These are phyloP conservation scores for Dicrostonyx torquatus DNA, from an alignment of 2,797 vertebrate species.

Conservation along the genomic window DNA sequence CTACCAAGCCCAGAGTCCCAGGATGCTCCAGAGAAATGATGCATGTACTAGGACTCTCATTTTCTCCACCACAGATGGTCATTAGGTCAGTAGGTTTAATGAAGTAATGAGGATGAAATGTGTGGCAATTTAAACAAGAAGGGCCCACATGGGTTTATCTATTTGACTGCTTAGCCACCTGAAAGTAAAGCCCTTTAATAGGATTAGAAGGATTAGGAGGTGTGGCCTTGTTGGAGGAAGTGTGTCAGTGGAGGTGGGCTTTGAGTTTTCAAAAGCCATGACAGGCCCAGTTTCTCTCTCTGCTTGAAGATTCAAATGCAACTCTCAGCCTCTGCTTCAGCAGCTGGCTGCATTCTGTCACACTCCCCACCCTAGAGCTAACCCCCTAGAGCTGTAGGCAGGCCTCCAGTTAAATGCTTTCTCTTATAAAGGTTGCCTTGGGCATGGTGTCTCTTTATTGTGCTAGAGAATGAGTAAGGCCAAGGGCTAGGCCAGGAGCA, in stretches of 20 bases:
- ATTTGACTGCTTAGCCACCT: not conserved
- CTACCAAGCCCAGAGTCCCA: not conserved
- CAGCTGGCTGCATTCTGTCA: not conserved
- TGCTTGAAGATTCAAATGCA: not conserved
- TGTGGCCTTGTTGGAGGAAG: not conserved
- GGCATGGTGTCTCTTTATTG: not conserved
- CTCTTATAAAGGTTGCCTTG: not conserved
- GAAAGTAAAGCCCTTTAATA: not conserved
- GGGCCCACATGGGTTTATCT: too few species aligned
- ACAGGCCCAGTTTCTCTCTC: not conserved
- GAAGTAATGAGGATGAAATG: not conserved
- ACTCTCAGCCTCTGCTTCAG: not conserved
- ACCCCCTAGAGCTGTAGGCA: too few species aligned
- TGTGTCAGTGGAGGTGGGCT: not conserved
- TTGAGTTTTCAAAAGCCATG: not conserved
- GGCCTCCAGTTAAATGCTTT: not conserved
- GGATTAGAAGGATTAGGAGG: not conserved
- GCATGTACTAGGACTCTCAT: not conserved
- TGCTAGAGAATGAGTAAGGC: not conserved
- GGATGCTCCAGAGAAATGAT: not conserved
- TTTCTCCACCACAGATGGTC: not conserved
- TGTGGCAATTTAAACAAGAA: not conserved
- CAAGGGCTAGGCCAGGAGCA: not conserved
- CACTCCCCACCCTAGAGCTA: not conserved
- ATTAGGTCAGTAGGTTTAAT: not conserved